Evolutionary conservation across 2,797 vertebrate genomes (phyloP).

Genomic region (Arctocebus calabarensis): DNA sequence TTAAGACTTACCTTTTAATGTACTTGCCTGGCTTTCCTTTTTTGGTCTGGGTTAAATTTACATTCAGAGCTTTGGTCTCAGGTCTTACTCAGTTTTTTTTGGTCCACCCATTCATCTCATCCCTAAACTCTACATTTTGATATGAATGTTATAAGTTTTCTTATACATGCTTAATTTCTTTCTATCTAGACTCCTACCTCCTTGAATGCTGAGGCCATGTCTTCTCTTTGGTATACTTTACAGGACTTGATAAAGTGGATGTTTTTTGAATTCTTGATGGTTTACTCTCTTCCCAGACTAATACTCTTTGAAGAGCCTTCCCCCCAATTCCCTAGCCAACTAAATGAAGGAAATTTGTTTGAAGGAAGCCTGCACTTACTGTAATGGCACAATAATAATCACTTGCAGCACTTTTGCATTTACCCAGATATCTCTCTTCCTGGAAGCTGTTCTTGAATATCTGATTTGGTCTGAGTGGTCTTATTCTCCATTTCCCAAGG

Average conservation of each 20-base stretch:
- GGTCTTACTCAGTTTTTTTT: neutral
- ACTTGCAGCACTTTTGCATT: conserved; percentile 1
- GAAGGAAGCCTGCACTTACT: neutral
- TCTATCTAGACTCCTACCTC: neutral
- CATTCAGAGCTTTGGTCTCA: neutral
- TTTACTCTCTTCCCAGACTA: neutral
- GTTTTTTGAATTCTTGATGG: neutral
- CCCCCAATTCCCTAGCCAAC: neutral
- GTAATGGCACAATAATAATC: neutral
- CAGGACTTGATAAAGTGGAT: neutral
- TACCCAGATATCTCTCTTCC: neutral
- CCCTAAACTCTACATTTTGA: conserved; percentile 3
- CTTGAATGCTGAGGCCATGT: neutral
- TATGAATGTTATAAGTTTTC: neutral
- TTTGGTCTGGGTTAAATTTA: neutral
- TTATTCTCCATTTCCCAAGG: neutral
- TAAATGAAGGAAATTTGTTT: conserved; percentile 16
- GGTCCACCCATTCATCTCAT: neutral
- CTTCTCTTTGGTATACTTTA: neutral
- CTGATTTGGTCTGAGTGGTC: neutral
- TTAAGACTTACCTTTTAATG: conserved; percentile 19
- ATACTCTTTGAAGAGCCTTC: neutral
- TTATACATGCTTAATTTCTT: neutral
- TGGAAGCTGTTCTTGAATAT: conserved; percentile 25
- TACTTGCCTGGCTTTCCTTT: neutral